phyloP scores from a whole-genome alignment of 2,113 vertebrate species.

The Carassius carassius region DNA sequence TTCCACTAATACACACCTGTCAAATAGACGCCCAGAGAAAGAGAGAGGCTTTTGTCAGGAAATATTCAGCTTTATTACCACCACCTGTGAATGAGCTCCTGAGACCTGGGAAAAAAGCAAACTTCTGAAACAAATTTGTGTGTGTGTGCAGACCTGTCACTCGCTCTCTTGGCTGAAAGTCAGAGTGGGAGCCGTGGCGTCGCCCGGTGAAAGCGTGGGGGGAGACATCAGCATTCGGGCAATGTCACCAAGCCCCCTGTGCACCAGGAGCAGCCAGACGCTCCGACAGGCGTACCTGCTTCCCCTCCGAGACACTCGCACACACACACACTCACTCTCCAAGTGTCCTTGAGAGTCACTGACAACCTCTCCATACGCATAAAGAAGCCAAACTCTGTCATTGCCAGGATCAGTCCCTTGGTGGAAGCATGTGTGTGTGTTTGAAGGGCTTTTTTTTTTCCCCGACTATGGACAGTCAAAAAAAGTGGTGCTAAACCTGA shows the following conservation, averaged over 20 bases:
- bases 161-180: slow-evolving; percentile 55
- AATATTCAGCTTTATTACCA: slow-evolving; percentile 56
- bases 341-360: slow-evolving; percentile 55
- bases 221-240: slow-evolving; percentile 61
- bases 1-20: slow-evolving; percentile 36
- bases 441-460: slow-evolving; percentile 10
- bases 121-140: slow-evolving; percentile 49
- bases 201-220: slow-evolving; percentile 50
- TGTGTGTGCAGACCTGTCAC: slow-evolving; percentile 57
- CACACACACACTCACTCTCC: slow-evolving; percentile 36
- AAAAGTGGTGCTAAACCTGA: not conserved
- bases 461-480: not conserved
- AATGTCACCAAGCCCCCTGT: slow-evolving; percentile 60
- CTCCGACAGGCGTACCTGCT: slow-evolving; percentile 61
- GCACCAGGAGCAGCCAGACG: slow-evolving; percentile 59
- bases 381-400: slow-evolving; percentile 64
- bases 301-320: slow-evolving; percentile 54
- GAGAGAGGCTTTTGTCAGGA: slow-evolving; percentile 52
- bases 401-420: slow-evolving; percentile 60
- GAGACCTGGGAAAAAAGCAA: slow-evolving; percentile 51
- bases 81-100: slow-evolving; percentile 58
- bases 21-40: slow-evolving; percentile 19
- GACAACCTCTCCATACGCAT: slow-evolving; percentile 61
- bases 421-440: slow-evolving; percentile 42
- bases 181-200: slow-evolving; percentile 49